Base-by-base conservation (phyloP, 2,113 vertebrate genomes). In the Embiotoca jacksoni region DNA sequence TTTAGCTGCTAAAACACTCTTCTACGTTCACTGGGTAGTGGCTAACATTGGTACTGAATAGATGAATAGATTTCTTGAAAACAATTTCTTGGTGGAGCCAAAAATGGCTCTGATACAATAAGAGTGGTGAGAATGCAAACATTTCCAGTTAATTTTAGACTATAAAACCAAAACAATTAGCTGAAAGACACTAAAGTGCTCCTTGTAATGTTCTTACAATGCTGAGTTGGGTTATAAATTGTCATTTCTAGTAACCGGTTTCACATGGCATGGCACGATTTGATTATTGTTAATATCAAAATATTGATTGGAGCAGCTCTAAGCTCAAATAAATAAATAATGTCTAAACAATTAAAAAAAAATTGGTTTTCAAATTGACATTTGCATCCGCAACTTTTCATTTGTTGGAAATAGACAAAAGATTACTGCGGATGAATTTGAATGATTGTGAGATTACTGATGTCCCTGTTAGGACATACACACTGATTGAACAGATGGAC, bases 401-500 rank as follows among this genome's bases (percentile, higher is more conserved):
- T 59, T 46, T 75, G 46, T 23, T n/a, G 6, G 49, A 49, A 67
- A 30, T 60, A 57, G 4, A 49, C 32, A 54, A 61, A 78, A 56
- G 72, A 76, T 61, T 69, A 77, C 15, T 31, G 46, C 46, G 30
- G 58, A 71, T 57, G 32, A 4, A 62, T 63, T 50, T 0, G 4
- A 31, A 54, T 60, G 59, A 74, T 33, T 44, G 16, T 50, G 64
- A 72, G 44, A 82, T 65, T 70, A 63, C 35, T 60, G 49, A 39
- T 49, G 53, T 57, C 66, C 50, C 46, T 59, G 66, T 76, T 31
- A 61, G 63, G 55, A 71, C 47, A 16, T 53, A 3, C 10, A 53
- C 39, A 50, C 66, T 46, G 70, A 75, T 8, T 77, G 47, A 79
- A 76, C 55, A 67, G 53, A 75, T 46, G 30, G 66, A 68, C 54